Base-by-base conservation (phyloP, 2,888 invertebrate species). In the Eristalis arbustorum region DNA sequence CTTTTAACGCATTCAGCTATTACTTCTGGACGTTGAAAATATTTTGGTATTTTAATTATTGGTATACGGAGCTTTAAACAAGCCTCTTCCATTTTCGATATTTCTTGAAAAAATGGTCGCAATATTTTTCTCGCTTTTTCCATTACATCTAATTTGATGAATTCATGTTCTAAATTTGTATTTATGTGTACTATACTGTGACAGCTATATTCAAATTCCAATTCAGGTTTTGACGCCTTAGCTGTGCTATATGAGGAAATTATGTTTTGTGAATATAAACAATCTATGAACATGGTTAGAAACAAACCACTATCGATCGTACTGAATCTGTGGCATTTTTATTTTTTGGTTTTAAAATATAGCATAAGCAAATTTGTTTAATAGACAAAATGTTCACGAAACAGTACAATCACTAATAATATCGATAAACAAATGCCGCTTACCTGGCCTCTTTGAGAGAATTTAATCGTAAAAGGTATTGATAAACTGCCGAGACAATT, bases 11-110 rank as follows among this genome's bases (percentile, higher is more conserved):
- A 73, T 18, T 28, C 14, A 13, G 83, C 8, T 1, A 83, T 23
- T n/a, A 68, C 1, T 14, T 34, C 40, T 22, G 68, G 11, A n/a
- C 56, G 28, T 37, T 79, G 79, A n/a, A 57, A 77, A 31, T 22
- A 57, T 2, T 73, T 78, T 3, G 69, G 69, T 13, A 85, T n/a
- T 67, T 67, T 75, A 10, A 88, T 62, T 5, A 88, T 28, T 11
- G 80, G 63, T 59, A 88, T 85, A 10, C 37, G 34, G 2, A 66
- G 59, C 22, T 74, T 76, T 0, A 18, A 18, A 22, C 82, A 83
- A n/a, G 49, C 23, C 8, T 74, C 62, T 56, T 74, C 56, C 25
- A 87, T 83, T 11, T 74, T 68, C 1, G 34, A 22, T 11, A 62
- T 18, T 62, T 87, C 66, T 10, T 62, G 2, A 59, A 67, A 3